A percentile compares a stretch with the other conserved stretches of the same genome.
These are phyloP conservation scores for Falco naumanni DNA, from an alignment of 2,797 vertebrate species.

Conservation along the genomic window DNA sequence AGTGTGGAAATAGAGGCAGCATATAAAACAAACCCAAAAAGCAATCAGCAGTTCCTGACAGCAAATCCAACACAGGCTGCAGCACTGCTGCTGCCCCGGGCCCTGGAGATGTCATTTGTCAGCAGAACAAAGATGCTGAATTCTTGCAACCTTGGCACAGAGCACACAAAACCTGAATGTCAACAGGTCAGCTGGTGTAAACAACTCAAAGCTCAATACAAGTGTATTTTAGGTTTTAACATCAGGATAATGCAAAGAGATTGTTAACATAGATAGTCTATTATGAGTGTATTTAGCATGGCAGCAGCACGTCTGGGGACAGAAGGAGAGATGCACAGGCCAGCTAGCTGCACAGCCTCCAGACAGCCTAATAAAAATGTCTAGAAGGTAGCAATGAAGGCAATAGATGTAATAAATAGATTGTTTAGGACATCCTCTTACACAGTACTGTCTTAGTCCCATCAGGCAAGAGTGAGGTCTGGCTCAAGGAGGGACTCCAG, in stretches of 20 bases:
- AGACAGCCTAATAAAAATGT: conserved; percentile 34
- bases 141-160: conserved; percentile 24
- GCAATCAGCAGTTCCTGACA: background rate
- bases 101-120: background rate
- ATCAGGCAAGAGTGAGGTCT: background rate
- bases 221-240: background rate
- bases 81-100: background rate
- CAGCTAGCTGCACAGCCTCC: background rate
- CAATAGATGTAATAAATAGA: conserved; percentile 36
- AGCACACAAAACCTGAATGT: background rate
- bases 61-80: background rate
- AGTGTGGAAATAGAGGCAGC: background rate
- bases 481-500: background rate
- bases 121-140: conserved; percentile 66
- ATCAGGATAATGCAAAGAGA: background rate
- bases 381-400: background rate
- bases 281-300: background rate
- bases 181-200: background rate
- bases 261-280: background rate
- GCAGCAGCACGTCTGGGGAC: background rate
- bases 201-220: background rate
- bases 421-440: background rate
- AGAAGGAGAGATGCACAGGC: background rate
- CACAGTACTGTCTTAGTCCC: background rate
- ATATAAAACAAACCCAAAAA: background rate